Evolutionary conservation across 2,113 vertebrate species (phyloP).

Genomic region (Mungos mungo): DNA sequence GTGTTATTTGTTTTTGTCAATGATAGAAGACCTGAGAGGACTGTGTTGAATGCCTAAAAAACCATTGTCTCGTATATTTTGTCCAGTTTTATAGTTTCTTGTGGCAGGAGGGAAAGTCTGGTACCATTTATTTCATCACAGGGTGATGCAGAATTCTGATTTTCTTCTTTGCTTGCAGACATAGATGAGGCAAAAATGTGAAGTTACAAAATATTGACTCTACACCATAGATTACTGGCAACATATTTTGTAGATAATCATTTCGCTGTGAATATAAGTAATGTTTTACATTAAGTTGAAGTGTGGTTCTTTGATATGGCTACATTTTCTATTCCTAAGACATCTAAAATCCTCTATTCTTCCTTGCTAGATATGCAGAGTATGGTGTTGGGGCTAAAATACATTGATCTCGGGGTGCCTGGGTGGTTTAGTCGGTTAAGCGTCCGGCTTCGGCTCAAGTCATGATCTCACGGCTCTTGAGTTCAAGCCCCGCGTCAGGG

Average conservation of each 20-base stretch:
- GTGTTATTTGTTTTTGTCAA: not conserved
- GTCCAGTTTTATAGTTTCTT: constrained; percentile 5
- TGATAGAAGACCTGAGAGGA: not conserved
- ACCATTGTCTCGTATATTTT: not conserved
- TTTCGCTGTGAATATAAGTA: not conserved
- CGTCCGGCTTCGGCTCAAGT: too few species aligned
- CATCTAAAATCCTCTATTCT: not conserved
- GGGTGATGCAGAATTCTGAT: not conserved
- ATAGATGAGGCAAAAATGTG: not conserved
- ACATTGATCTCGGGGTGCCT: not conserved
- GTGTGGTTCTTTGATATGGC: not conserved
- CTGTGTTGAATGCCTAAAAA: not conserved
- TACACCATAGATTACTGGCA: not conserved
- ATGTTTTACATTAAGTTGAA: not conserved
- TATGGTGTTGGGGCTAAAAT: not conserved
- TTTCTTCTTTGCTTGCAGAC: not conserved
- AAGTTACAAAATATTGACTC: constrained; percentile 11
- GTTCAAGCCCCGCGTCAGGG: too few species aligned
- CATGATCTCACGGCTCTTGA: too few species aligned
- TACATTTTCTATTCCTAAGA: constrained; percentile 39
- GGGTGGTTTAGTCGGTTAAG: too few species aligned
- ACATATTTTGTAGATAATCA: not conserved
- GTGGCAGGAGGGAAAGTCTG: not conserved
- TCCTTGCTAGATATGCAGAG: not conserved
- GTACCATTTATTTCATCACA: not conserved